These are phyloP conservation scores for Panurus biarmicus DNA, from an alignment of 2,113 vertebrate species.

Conservation along the genomic window DNA sequence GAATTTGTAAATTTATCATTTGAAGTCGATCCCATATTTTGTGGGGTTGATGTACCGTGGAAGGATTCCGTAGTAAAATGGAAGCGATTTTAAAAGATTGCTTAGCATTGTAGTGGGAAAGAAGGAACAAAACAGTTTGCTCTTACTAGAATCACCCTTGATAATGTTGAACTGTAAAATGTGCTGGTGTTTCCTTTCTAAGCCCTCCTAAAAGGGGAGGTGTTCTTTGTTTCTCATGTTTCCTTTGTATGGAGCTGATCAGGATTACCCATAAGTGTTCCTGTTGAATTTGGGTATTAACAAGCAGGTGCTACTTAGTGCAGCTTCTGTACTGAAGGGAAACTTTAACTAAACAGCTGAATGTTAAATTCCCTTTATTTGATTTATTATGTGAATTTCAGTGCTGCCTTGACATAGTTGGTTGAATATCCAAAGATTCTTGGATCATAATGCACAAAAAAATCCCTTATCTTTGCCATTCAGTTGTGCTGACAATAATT, in stretches of 20 bases:
- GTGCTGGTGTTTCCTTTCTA: not conserved
- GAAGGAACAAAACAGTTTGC: not conserved
- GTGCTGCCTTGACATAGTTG: not conserved
- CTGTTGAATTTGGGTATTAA: not conserved
- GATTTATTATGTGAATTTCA: not conserved
- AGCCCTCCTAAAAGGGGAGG: not conserved
- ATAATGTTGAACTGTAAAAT: not conserved
- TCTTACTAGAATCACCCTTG: not conserved
- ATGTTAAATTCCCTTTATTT: not conserved
- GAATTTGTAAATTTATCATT: not conserved
- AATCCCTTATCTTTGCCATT: not conserved
- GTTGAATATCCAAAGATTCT: not conserved
- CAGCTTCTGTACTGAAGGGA: not conserved
- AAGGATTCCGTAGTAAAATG: not conserved
- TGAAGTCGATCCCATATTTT: not conserved
- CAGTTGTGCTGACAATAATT: not conserved
- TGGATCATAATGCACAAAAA: not conserved
- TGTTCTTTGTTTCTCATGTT: not conserved
- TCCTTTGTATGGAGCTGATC: not conserved
- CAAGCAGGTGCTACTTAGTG: not conserved
- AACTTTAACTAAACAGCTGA: not conserved
- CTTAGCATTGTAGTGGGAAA: not conserved
- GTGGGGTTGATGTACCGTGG: not conserved
- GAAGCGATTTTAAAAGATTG: not conserved
- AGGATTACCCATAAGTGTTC: fast-evolving